Conservation (phyloP, 2,888 invertebrate genomes). For the Lepidocyrtinus sp. region DNA sequence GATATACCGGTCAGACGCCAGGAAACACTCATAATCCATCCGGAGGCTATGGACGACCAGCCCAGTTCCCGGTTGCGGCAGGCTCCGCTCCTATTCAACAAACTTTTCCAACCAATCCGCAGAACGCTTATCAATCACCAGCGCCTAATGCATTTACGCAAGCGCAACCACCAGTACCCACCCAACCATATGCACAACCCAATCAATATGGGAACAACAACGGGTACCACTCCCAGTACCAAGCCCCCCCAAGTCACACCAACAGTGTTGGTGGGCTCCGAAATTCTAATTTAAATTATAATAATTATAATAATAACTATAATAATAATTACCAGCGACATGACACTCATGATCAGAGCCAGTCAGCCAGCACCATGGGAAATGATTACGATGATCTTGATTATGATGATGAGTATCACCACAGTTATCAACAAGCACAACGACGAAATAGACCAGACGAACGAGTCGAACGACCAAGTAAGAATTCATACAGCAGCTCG, state of each 20-base stretch:
- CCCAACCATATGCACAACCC: slow-evolving; percentile 31
- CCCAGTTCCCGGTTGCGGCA: slow-evolving; percentile 51
- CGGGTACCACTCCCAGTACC: slow-evolving; percentile 26
- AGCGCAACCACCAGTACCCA: slow-evolving; percentile 24
- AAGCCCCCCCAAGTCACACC: slow-evolving; percentile 26
- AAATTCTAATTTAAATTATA: slow-evolving; percentile 61
- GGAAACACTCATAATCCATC: slow-evolving; percentile 67
- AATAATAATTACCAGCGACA: slow-evolving; percentile 33
- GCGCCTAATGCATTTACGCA: slow-evolving; percentile 42
- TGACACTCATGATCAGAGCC: slow-evolving; percentile 32
- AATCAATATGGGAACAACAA: slow-evolving; percentile 35
- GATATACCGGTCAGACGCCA: slow-evolving; percentile 64
- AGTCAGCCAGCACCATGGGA: slow-evolving; percentile 51
- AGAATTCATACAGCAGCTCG: slow-evolving; percentile 33
- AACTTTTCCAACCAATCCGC: slow-evolving; percentile 56
- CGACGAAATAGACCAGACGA: slow-evolving; percentile 24
- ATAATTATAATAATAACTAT: slow-evolving; percentile 1
- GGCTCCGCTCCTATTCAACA: slow-evolving; percentile 60
- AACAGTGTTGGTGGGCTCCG: slow-evolving; percentile 66
- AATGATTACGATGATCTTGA: slow-evolving; percentile 38
- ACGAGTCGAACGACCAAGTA: slow-evolving; percentile 11
- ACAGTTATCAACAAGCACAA: slow-evolving; percentile 44
- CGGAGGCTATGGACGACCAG: slow-evolving; percentile 60
- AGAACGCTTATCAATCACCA: slow-evolving; percentile 60
- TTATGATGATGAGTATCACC: slow-evolving; percentile 20